A percentile compares a stretch with the other conserved stretches of the same genome.
Evolutionary conservation across 2,888 invertebrate species (phyloP).

Genomic region (Hydropsyche betteni): DNA sequence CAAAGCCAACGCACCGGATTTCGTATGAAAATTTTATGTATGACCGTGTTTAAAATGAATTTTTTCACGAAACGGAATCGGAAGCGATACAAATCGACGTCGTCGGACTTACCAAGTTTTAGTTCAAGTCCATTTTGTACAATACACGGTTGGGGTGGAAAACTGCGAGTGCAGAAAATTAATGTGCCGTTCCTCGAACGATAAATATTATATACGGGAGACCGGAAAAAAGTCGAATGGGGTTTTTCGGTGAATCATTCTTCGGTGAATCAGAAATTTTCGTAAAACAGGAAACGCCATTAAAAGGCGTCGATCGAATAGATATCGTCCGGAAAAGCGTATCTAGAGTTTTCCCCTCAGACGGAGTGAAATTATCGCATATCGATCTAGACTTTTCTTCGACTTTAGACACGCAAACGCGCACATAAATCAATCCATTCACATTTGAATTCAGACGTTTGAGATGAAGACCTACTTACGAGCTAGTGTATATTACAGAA

Average conservation of each 20-base stretch:
- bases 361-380: conserved; percentile 4
- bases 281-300: conserved; percentile 9
- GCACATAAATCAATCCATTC: conserved; percentile 10
- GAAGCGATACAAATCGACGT: too few relatives aligned
- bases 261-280: conserved; percentile 16
- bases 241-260: conserved; percentile 21
- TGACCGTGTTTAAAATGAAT: too few relatives aligned
- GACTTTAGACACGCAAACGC: conserved; percentile 3
- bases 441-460: too few relatives aligned
- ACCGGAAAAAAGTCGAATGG: neutral
- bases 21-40: too few relatives aligned
- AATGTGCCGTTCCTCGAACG: neutral
- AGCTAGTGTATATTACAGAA: too few relatives aligned
- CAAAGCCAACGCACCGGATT: too few relatives aligned
- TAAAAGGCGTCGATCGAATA: neutral
- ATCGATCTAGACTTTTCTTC: conserved; percentile 13
- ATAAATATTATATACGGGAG: neutral
- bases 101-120: neutral
- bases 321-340: conserved; percentile 12
- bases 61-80: too few relatives aligned
- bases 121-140: neutral
- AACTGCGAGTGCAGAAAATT: conserved; percentile 11
- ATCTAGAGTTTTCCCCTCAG: neutral
- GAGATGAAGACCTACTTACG: too few relatives aligned
- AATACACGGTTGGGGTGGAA: neutral